A percentile compares a stretch with the other conserved stretches of the same genome.
These are phyloP conservation scores for Electrophaes corylata DNA, from an alignment of 2,888 invertebrate species.

Conservation along the genomic window DNA sequence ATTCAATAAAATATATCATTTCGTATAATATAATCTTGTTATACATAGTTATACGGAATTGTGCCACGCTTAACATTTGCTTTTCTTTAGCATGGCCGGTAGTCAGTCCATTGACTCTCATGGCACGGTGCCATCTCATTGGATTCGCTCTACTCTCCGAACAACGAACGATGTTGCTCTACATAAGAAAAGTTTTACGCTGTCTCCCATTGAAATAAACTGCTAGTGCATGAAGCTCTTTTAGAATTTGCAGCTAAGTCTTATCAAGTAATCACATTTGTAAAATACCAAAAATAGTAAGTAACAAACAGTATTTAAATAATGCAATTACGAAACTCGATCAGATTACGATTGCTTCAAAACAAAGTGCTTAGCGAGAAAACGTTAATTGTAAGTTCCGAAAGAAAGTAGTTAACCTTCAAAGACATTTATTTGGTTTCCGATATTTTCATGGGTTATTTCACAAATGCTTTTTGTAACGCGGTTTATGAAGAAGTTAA, in stretches of 20 bases:
- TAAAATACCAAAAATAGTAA: neutral
- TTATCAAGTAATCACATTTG: neutral
- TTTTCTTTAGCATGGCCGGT: slow-evolving; percentile 37
- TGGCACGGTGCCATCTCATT: slow-evolving; percentile 43
- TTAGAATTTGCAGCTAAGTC: neutral
- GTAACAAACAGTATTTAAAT: neutral
- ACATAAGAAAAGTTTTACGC: slow-evolving; percentile 40
- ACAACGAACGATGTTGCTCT: slow-evolving; percentile 44
- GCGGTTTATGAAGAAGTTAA: neutral
- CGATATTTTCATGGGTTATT: neutral
- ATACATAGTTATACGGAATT: slow-evolving; percentile 19
- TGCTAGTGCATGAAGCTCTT: slow-evolving; percentile 12
- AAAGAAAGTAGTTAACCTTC: neutral
- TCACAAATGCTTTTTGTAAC: neutral
- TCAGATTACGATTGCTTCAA: neutral
- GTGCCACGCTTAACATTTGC: slow-evolving; percentile 30
- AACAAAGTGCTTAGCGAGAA: neutral
- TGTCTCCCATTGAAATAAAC: slow-evolving; percentile 37
- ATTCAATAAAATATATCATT: neutral
- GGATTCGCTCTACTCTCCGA: slow-evolving; percentile 38
- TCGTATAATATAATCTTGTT: neutral
- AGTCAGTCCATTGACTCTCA: slow-evolving; percentile 42
- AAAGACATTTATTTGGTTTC: neutral
- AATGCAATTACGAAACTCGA: neutral
- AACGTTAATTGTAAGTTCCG: neutral